Percentiles rank a stretch among this genome's conserved stretches.
Evolutionary conservation across 1,140 invertebrate genomes (phyloP).

Genomic region (Thereuonema tuberculata): DNA sequence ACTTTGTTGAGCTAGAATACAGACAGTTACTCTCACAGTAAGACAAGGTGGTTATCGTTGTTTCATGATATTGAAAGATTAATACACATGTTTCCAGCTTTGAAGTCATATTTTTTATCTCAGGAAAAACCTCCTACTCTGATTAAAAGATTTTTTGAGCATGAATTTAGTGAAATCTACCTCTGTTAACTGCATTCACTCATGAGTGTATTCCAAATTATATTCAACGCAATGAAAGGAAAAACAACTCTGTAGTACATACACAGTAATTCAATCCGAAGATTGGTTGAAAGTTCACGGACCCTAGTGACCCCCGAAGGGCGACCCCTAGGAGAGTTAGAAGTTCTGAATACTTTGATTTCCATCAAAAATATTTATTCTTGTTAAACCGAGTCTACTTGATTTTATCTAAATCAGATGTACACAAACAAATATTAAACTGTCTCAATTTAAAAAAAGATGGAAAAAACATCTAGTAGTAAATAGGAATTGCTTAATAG

Average conservation of each 20-base stretch:
- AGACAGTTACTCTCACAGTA: constrained; percentile 8
- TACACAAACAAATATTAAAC: no score
- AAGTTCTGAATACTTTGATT: no score
- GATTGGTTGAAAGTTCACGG: no score
- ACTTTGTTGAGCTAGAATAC: background rate
- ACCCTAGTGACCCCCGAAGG: no score
- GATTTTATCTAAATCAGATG: no score
- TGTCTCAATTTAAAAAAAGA: no score
- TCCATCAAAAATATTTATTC: no score
- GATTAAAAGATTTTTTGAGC: background rate
- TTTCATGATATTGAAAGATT: background rate
- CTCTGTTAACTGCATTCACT: background rate
- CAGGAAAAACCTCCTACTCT: background rate
- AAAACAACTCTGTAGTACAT: background rate
- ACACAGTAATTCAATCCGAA: no score
- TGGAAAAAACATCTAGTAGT: no score
- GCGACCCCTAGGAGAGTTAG: no score
- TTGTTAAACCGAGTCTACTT: no score
- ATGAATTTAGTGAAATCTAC: background rate
- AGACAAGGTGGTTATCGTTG: constrained; percentile 6
- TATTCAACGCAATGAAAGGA: background rate
- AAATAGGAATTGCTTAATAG: no score
- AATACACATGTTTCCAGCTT: constrained; percentile 11
- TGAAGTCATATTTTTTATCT: background rate
- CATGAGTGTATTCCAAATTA: background rate